Evolutionary conservation across 2,113 vertebrate species (phyloP).

Genomic region (Sinocyclocheilus anshuiensis): DNA sequence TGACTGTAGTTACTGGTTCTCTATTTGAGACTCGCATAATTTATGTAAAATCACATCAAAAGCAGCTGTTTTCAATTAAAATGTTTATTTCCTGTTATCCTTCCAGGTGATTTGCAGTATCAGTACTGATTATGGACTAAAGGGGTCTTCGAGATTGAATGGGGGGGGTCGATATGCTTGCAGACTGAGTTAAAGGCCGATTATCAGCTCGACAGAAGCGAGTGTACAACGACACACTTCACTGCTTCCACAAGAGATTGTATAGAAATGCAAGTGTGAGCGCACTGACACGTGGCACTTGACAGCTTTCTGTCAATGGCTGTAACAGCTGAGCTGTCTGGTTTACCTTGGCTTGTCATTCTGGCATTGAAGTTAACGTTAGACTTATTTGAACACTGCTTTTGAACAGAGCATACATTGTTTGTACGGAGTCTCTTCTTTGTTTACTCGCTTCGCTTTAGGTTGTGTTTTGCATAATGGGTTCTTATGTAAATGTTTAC

Average conservation of each 20-base stretch:
- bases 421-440: not conserved
- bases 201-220: not conserved
- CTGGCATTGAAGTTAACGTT: not conserved
- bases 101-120: not conserved
- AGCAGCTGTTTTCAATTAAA: not conserved
- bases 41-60: not conserved
- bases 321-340: not conserved
- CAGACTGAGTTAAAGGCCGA: not conserved
- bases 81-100: not conserved
- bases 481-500: not conserved
- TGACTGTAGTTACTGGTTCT: not conserved
- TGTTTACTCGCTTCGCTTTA: not conserved
- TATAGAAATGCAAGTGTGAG: not conserved
- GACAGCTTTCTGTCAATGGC: not conserved
- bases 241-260: not conserved
- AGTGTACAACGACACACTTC: not conserved
- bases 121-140: not conserved
- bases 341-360: not conserved
- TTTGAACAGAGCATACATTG: not conserved
- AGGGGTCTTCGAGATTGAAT: not conserved
- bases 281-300: conserved; percentile 17
- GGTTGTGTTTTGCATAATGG: not conserved
- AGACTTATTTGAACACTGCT: not conserved
- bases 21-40: not conserved
- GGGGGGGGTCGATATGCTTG: not conserved